phyloP scores from a whole-genome alignment of 2,113 vertebrate genomes.

The Craseonycteris thonglongyai region DNA sequence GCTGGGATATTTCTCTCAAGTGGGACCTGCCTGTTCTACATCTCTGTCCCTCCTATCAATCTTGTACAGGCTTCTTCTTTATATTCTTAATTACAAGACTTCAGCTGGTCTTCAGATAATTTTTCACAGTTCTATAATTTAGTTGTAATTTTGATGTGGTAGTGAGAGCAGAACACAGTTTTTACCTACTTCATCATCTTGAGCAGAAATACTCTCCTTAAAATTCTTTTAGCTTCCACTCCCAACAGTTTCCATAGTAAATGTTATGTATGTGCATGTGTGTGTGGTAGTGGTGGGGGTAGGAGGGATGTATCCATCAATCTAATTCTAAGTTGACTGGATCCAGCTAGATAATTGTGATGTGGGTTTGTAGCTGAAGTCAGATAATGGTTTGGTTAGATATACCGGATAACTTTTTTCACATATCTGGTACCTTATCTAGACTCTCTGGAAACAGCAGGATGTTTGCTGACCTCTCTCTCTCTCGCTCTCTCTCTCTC shows the following conservation, averaged over 20 bases:
- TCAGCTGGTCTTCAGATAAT: background rate
- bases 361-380: background rate
- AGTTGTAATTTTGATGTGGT: background rate
- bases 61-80: background rate
- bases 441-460: background rate
- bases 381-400: background rate
- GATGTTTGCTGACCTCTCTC: background rate
- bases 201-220: background rate
- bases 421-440: background rate
- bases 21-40: background rate
- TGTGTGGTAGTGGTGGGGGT: too few species aligned
- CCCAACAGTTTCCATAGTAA: background rate
- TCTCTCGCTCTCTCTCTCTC: background rate
- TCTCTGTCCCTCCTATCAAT: background rate
- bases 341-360: background rate
- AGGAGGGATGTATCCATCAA: too few species aligned
- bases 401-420: background rate
- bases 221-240: background rate
- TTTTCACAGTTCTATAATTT: background rate
- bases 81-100: background rate
- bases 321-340: background rate
- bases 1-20: background rate
- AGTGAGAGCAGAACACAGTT: background rate
- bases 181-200: background rate
- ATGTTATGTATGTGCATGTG: background rate